Evolutionary conservation across 2,797 vertebrate species (phyloP).

Genomic region (Characodon lateralis): DNA sequence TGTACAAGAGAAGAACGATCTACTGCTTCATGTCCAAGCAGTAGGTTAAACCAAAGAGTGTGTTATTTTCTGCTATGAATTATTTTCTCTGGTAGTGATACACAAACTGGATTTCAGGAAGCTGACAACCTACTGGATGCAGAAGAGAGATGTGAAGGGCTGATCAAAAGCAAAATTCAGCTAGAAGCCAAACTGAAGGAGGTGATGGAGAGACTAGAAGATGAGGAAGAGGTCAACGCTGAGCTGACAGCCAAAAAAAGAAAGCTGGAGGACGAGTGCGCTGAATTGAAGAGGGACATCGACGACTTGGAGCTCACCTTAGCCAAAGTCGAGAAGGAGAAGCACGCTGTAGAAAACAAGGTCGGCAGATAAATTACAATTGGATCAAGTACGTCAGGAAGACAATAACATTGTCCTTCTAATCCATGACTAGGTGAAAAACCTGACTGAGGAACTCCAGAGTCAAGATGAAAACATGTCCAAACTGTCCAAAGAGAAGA

Average conservation of each 20-base stretch:
- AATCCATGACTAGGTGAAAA: constrained; percentile 78
- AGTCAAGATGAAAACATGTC: constrained; percentile 79
- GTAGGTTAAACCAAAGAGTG: constrained; percentile 68
- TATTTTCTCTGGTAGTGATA: not conserved
- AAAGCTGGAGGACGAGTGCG: constrained; percentile 81
- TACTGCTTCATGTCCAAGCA: constrained; percentile 85
- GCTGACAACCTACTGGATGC: constrained; percentile 74
- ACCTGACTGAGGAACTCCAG: constrained; percentile 83
- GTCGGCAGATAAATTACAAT: not conserved
- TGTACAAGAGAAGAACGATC: constrained; percentile 87
- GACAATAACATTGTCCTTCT: not conserved
- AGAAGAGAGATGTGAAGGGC: constrained; percentile 67
- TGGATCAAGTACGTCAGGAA: not conserved
- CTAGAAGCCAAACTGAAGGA: constrained; percentile 87
- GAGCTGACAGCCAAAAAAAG: constrained; percentile 78
- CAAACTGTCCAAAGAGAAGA: constrained; percentile 81
- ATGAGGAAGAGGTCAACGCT: constrained; percentile 86
- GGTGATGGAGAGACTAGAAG: constrained; percentile 82
- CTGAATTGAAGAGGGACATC: constrained; percentile 68
- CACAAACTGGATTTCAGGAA: constrained; percentile 39
- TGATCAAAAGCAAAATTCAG: constrained; percentile 77
- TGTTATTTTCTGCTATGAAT: not conserved
- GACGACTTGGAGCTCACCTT: constrained; percentile 68
- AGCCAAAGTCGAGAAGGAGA: constrained; percentile 71
- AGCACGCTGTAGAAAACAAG: constrained; percentile 70